phyloP scores from a whole-genome alignment of 2,888 invertebrate species.

The Agapostemon virescens region DNA sequence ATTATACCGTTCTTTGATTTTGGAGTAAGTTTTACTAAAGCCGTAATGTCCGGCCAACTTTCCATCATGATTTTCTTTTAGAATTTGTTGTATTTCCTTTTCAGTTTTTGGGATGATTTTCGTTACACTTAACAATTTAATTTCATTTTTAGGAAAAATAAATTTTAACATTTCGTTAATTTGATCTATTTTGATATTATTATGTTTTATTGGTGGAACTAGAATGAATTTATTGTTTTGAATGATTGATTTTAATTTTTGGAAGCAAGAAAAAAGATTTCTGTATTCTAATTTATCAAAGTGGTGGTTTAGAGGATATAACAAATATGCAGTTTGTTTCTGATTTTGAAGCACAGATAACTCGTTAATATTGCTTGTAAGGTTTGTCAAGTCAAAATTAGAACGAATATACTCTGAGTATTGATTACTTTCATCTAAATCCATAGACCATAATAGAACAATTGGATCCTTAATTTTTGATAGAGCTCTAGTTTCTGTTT shows the following conservation, averaged over 20 bases:
- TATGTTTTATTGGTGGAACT: constrained; percentile 8
- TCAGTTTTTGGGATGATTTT: constrained; percentile 7
- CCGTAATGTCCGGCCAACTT: constrained; percentile 19
- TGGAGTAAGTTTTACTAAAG: constrained; percentile 3
- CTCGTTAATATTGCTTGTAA: constrained; percentile 8
- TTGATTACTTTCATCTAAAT: constrained; percentile 23
- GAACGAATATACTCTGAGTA: constrained; percentile 8
- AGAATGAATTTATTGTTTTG: neutral
- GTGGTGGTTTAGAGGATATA: constrained; percentile 15
- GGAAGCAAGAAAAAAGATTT: constrained; percentile 12
- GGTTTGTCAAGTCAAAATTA: constrained; percentile 11
- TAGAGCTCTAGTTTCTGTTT: neutral
- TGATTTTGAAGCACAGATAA: constrained; percentile 9
- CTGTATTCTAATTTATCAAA: constrained; percentile 20
- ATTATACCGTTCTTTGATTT: constrained; percentile 17
- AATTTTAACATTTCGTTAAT: constrained; percentile 32
- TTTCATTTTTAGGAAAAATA: constrained; percentile 21
- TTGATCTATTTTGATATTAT: constrained; percentile 24
- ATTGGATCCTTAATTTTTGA: constrained; percentile 22
- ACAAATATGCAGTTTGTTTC: constrained; percentile 9
- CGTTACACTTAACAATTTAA: neutral
- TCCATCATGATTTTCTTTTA: constrained; percentile 14
- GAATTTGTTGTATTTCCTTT: constrained; percentile 13
- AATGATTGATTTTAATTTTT: constrained; percentile 11
- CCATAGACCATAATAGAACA: constrained; percentile 26